Conservation (phyloP, 2,113 vertebrate genomes). For the Oryzias woworae region DNA sequence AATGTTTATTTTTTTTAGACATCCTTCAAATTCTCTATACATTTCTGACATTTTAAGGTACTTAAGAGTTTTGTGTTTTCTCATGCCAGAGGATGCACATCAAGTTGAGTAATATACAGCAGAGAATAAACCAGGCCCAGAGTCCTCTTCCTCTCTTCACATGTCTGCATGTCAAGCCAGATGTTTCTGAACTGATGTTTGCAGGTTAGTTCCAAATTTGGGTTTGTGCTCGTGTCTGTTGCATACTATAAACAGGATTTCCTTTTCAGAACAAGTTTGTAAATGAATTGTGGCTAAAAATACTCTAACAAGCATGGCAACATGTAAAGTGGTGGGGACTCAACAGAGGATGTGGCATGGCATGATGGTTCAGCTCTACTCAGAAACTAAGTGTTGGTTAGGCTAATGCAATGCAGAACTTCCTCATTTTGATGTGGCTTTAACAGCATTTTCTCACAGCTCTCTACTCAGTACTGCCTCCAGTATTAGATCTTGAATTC, state of each 20-base stretch:
- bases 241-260: background rate
- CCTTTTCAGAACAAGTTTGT: slow-evolving; percentile 9
- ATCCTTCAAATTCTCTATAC: background rate
- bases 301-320: slow-evolving; percentile 13
- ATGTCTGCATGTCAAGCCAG: slow-evolving; percentile 95
- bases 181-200: slow-evolving; percentile 98
- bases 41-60: background rate
- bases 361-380: background rate
- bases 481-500: too few relatives aligned
- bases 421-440: slow-evolving; percentile 10
- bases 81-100: slow-evolving; percentile 87
- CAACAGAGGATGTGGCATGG: slow-evolving; percentile 5
- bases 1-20: background rate
- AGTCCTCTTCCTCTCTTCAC: slow-evolving; percentile 94
- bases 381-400: slow-evolving; percentile 20
- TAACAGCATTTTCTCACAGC: background rate
- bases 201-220: slow-evolving; percentile 79
- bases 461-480: background rate
- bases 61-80: background rate
- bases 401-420: slow-evolving; percentile 18
- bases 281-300: slow-evolving; percentile 6
- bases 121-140: slow-evolving; percentile 83
- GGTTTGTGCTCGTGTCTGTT: background rate
- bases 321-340: slow-evolving; percentile 39
- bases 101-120: slow-evolving; percentile 87